Base-by-base conservation (phyloP, 1,140 invertebrate genomes). In the Campoletis sonorensis region DNA sequence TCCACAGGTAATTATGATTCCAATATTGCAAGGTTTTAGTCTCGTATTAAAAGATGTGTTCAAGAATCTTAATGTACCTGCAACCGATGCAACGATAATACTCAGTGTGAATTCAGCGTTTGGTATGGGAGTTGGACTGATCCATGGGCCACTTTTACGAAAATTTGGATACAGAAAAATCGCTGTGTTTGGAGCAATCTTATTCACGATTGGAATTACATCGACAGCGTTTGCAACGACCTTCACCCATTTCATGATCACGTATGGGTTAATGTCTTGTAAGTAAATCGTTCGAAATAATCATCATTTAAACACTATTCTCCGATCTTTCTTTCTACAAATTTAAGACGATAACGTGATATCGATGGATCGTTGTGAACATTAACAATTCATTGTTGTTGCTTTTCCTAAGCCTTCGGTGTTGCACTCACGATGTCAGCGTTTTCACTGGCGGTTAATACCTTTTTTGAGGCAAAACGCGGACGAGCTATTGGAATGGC, bases 401-500 rank as follows among this genome's bases (percentile, higher is more conserved):
- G 72, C 45, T 71, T 71, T 33, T 82, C 93, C 93, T 54, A 86
- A 95, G 94, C 94, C 82, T 85, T 95, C 49, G 95, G 95, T 23
- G 89, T 95, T 79, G 94, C 94, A 49, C 90, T 96, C 15, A 93
- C 94, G 51, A 94, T 94, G 82, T 93, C 95, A n/a, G 93, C 95
- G 2, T 94, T 94, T n/a, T 95, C 94, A 85, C 92, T 96, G 76
- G 94, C 95, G 4, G 91, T 96, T 5, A 96, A 96, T 86, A 93
- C 94, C 0, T 96, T 96, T 86, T 97, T 97, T 82, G 93, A 90
- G 51, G 91, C 92, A 79, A 94, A 93, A 87, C 94, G 95, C 73
- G 94, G 94, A 58, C 90, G 93, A 33, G 96, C 96, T 0, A 94
- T 96, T 70, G 95, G 95, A 10, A 87, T 95, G 1, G 93, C 95